Conservation (phyloP, 2,797 vertebrate genomes). For the Pelobates cultripes region DNA sequence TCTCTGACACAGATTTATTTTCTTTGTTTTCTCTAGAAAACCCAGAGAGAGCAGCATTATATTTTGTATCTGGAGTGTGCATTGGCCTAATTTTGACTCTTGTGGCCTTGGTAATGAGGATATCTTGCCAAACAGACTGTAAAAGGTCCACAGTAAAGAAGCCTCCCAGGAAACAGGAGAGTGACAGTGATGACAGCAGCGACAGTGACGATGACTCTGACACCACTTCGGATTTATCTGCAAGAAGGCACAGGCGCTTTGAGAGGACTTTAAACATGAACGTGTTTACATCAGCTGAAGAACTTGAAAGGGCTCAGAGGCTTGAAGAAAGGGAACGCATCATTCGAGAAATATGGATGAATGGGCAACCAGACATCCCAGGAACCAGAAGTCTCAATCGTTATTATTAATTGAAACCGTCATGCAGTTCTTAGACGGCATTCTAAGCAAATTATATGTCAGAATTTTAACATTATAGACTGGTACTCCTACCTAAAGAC, state of each 20-base stretch:
- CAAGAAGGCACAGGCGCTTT: conserved; percentile 87
- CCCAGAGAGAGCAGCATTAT: conserved; percentile 90
- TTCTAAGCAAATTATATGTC: not conserved
- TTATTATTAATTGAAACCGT: conserved; percentile 83
- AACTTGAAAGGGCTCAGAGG: conserved; percentile 88
- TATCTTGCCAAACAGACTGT: conserved; percentile 93
- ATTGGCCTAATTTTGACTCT: conserved; percentile 91
- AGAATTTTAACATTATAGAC: not conserved
- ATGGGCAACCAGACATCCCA: conserved; percentile 91
- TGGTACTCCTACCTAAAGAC: not conserved
- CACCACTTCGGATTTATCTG: conserved; percentile 86
- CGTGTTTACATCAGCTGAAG: conserved; percentile 90
- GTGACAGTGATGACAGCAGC: conserved; percentile 81
- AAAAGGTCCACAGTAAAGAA: conserved; percentile 68
- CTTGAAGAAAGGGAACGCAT: conserved; percentile 91
- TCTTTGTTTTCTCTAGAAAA: conserved; percentile 72
- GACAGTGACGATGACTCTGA: conserved; percentile 90
- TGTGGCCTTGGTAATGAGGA: conserved; percentile 87
- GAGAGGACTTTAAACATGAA: conserved; percentile 96
- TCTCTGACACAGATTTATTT: not conserved
- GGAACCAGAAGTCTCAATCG: conserved; percentile 94
- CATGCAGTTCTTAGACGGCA: not conserved
- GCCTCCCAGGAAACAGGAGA: conserved; percentile 68
- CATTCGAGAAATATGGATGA: conserved; percentile 97
- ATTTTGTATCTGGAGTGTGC: conserved; percentile 94